Percentiles rank a stretch among this genome's conserved stretches.
These are phyloP conservation scores for Eueides isabella DNA, from an alignment of 1,140 invertebrate species.

Conservation along the genomic window DNA sequence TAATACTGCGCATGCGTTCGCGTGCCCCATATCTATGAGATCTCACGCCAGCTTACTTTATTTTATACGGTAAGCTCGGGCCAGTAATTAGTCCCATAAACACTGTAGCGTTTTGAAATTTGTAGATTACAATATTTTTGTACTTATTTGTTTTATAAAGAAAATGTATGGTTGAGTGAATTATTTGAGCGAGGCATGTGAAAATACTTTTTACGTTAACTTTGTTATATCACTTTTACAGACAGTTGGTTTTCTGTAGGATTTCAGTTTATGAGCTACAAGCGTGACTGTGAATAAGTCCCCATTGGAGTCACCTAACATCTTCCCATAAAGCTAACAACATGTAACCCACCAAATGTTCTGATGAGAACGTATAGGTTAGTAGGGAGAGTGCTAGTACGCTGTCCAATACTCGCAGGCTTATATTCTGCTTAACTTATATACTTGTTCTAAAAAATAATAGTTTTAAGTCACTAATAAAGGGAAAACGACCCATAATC, in stretches of 20 bases:
- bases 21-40: constrained; percentile 25
- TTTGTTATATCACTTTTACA: too few species aligned
- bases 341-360: too few species aligned
- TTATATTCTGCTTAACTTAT: too few species aligned
- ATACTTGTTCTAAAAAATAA: background rate
- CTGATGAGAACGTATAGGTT: too few species aligned
- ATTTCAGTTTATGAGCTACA: too few species aligned
- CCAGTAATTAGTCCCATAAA: constrained; percentile 18
- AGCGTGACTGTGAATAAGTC: too few species aligned
- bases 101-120: constrained; percentile 9
- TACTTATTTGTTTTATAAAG: background rate
- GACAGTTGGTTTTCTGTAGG: too few species aligned
- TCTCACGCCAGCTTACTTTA: constrained; percentile 23
- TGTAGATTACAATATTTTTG: background rate
- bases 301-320: too few species aligned
- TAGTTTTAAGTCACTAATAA: background rate
- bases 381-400: too few species aligned
- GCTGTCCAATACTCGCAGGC: too few species aligned
- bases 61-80: constrained; percentile 13
- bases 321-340: too few species aligned
- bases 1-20: constrained; percentile 22
- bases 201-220: too few species aligned
- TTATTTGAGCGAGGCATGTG: background rate
- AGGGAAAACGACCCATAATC: background rate
- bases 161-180: background rate